A percentile compares a stretch with the other conserved stretches of the same genome.
Evolutionary conservation across 2,113 vertebrate species (phyloP).

Genomic region (Pipra filicauda): DNA sequence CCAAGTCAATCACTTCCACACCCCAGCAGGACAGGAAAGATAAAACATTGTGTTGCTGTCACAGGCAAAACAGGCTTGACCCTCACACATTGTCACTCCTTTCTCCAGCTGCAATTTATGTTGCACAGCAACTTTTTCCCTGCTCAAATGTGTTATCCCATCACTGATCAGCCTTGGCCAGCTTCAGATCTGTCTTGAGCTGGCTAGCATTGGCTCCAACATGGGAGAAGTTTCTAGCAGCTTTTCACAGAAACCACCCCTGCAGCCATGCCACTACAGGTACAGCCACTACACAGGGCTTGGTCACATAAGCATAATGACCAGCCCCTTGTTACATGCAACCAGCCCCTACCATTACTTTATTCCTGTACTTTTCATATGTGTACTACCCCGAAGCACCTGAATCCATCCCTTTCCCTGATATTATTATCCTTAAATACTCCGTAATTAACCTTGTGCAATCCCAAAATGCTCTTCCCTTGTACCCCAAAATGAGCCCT

Average conservation of each 20-base stretch:
- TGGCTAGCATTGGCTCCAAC: fast-evolving
- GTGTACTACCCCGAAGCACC: neutral
- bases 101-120: neutral
- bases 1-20: neutral
- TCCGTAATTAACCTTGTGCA: neutral
- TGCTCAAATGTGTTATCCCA: fast-evolving
- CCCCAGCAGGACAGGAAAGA: neutral
- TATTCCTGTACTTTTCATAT: neutral
- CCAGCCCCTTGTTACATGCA: neutral
- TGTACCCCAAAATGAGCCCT: neutral
- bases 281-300: neutral
- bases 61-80: neutral
- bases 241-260: neutral
- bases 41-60: neutral
- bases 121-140: neutral
- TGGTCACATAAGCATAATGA: neutral
- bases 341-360: neutral
- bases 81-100: neutral
- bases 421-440: neutral
- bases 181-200: neutral
- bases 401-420: neutral
- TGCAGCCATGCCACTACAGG: neutral
- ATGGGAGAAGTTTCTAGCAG: neutral
- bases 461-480: neutral
- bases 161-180: fast-evolving